phyloP scores from a whole-genome alignment of 2,113 vertebrate genomes.

The Lynx canadensis region DNA sequence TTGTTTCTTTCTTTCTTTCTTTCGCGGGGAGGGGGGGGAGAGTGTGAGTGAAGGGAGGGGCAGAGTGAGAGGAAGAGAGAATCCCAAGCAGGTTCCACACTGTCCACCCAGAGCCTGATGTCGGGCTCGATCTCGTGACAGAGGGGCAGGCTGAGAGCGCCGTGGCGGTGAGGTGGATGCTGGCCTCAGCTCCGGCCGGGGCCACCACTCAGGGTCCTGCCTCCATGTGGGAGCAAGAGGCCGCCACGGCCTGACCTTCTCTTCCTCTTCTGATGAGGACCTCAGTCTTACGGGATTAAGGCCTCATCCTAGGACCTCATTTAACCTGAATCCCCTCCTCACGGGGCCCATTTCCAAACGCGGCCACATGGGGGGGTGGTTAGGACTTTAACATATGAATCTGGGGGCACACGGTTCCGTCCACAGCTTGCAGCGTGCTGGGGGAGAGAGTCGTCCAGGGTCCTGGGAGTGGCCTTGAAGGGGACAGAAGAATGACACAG shows the following conservation, averaged over 20 bases:
- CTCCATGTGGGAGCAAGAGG: background rate
- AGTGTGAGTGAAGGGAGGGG: too few species aligned
- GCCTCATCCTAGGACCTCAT: background rate
- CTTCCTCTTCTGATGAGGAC: background rate
- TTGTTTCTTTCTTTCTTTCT: too few species aligned
- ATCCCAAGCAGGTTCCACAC: too few species aligned
- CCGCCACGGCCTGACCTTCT: background rate
- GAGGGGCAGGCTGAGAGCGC: background rate
- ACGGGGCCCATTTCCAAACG: background rate
- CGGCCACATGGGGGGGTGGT: background rate
- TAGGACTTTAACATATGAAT: background rate
- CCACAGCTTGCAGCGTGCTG: accelerated
- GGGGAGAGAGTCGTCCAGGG: background rate
- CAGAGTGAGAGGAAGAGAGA: too few species aligned
- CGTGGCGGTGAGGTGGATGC: background rate
- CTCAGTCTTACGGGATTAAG: background rate
- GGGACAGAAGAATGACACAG: too few species aligned
- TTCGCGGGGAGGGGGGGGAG: too few species aligned
- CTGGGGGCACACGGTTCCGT: background rate
- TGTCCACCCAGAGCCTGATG: too few species aligned
- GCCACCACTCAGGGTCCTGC: background rate
- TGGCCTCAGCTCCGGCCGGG: background rate
- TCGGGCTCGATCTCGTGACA: too few species aligned
- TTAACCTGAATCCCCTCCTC: background rate
- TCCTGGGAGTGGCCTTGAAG: background rate